Conservation (phyloP, 2,113 vertebrate genomes). For the Corythornis cristatus region DNA sequence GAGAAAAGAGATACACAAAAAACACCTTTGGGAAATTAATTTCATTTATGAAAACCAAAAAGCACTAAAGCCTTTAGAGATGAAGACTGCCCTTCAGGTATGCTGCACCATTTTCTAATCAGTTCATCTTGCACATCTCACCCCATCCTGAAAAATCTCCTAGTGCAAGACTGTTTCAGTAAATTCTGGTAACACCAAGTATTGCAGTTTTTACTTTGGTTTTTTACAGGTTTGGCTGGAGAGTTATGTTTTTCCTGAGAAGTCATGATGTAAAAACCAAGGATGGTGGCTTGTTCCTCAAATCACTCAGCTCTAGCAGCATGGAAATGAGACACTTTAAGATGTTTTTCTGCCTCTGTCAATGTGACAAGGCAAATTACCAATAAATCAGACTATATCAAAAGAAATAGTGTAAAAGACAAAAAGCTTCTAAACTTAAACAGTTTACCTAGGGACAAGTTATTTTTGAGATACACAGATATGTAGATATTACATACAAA, state of each 20-base stretch:
- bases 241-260: neutral
- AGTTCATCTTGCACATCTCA: neutral
- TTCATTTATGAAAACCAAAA: neutral
- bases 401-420: neutral
- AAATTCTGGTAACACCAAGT: neutral
- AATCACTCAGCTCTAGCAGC: neutral
- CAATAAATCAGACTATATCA: neutral
- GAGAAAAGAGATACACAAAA: neutral
- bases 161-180: neutral
- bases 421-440: neutral
- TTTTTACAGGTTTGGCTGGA: neutral
- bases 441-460: neutral
- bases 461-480: neutral
- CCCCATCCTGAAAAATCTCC: neutral
- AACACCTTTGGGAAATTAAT: neutral
- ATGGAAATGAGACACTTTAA: neutral
- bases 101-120: neutral
- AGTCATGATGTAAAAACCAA: neutral
- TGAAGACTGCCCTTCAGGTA: neutral
- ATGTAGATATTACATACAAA: fast-evolving
- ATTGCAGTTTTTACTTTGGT: neutral
- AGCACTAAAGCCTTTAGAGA: neutral
- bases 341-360: neutral
- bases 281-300: neutral
- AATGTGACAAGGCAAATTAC: neutral